Conservation (phyloP, 37 sponge, comb jelly and placozoan genomes). For the Aplysina aerophoba region DNA sequence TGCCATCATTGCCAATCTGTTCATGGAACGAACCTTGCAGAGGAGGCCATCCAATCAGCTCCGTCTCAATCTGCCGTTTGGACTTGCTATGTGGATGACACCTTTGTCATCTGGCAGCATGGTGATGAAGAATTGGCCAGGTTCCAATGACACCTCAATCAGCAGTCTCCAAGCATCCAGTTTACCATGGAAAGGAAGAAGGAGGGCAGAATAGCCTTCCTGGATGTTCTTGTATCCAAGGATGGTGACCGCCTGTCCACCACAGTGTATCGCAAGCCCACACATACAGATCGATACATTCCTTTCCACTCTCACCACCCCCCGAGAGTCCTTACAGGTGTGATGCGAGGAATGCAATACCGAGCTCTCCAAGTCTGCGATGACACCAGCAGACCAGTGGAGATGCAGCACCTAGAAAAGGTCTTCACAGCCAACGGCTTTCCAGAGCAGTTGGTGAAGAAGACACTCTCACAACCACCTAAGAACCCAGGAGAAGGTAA, state of each 20-base stretch:
- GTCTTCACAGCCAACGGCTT: no score
- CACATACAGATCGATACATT: slow-evolving; percentile 33
- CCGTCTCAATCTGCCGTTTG: background rate
- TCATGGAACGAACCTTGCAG: slow-evolving; percentile 24
- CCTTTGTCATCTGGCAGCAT: slow-evolving; percentile 23
- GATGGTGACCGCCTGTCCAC: background rate
- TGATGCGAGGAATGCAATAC: no score
- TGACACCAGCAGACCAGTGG: no score
- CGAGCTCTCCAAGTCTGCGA: no score
- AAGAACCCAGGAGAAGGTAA: no score
- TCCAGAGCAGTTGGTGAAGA: no score
- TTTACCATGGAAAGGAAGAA: slow-evolving; percentile 26
- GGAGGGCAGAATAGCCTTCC: slow-evolving; percentile 18
- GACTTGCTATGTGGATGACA: slow-evolving; percentile 33
- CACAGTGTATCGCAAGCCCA: background rate
- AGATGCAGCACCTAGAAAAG: no score
- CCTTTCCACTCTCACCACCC: slow-evolving; percentile 10
- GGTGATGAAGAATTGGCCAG: background rate
- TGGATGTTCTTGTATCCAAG: no score
- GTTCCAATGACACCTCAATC: slow-evolving; percentile 14
- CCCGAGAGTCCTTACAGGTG: no score
- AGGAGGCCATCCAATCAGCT: background rate
- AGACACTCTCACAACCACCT: no score
- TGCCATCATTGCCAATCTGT: slow-evolving; percentile 19
- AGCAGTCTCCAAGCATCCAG: background rate